Evolutionary conservation across 1,140 invertebrate species (phyloP), one percentile per base, ranked within the genome.

Genomic region (Camponotus floridanus): DNA sequence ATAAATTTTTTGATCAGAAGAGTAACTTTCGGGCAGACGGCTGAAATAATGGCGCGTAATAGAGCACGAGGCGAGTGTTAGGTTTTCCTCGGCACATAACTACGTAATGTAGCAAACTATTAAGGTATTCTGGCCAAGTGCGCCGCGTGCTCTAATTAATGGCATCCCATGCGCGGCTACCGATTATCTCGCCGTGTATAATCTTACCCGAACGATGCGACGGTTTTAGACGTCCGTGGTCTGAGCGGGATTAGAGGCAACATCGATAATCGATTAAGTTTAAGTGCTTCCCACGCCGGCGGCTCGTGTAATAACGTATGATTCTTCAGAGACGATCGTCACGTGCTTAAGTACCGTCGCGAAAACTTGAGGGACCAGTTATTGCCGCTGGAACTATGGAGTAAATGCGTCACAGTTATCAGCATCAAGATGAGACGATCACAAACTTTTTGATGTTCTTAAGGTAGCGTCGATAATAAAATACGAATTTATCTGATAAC

Each of bases 181-280:
- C 65, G 67, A 62, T 67, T 85, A 85, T 85, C 73, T 85, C 73
- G 62, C 86, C 84, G 51, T 83, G 87, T 88, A 89, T 89, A 89
- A 89, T 89, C 87, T 89, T 65, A 78, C 59, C 81, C 45, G 73
- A 42, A 64, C 64, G 31, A 78, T 33, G 45, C 76, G 45, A 15
- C 67, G 73, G 71, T 89, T 86, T 68, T 59, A 86, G 87, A 86
- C 51, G 33, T 48, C 21, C 13, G 39, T 76, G 39, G 61, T 61
- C 45, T 45, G 48, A 59, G 57, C 62, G 42, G 87, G 78, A 89
- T 89, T 89, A 89, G 87, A 89, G 85, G 88, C 88, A 83, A 86
- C 88, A 89, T 89, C 87, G 88, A 89, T 88, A 88, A 88, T 88
- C 88, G 88, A 89, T 89, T 89, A 88, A 89, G 78, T 88, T 89